phyloP scores from a whole-genome alignment of 2,113 vertebrate species.

The Piprites chloris region DNA sequence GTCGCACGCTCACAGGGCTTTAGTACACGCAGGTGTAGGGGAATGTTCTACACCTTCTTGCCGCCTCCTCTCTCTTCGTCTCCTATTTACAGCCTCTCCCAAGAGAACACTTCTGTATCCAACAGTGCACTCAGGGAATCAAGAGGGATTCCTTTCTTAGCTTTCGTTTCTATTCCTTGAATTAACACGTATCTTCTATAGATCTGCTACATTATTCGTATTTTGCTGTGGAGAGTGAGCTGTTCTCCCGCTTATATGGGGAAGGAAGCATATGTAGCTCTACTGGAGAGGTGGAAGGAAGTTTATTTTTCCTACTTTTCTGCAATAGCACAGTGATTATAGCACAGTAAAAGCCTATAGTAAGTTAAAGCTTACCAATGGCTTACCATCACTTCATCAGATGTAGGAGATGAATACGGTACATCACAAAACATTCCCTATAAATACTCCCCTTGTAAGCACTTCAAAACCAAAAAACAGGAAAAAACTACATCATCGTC shows the following conservation, averaged over 20 bases:
- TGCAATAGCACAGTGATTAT: not conserved
- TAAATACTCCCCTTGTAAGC: not conserved
- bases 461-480: not conserved
- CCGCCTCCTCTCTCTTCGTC: not conserved
- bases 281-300: not conserved
- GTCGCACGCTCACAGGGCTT: rapidly evolving
- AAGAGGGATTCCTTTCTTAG: not conserved
- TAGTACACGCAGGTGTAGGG: rapidly evolving
- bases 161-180: not conserved
- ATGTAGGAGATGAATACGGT: not conserved
- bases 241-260: not conserved
- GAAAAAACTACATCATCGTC: not conserved
- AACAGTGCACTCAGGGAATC: not conserved
- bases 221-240: not conserved
- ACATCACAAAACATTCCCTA: not conserved
- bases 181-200: not conserved
- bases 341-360: not conserved
- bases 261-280: not conserved
- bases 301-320: not conserved
- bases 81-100: not conserved
- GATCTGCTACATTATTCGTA: not conserved
- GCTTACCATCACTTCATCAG: not conserved
- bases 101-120: not conserved
- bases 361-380: not conserved
- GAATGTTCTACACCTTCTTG: not conserved